Evolutionary conservation across 2,888 invertebrate species (phyloP).

Genomic region (Phengaris arion): DNA sequence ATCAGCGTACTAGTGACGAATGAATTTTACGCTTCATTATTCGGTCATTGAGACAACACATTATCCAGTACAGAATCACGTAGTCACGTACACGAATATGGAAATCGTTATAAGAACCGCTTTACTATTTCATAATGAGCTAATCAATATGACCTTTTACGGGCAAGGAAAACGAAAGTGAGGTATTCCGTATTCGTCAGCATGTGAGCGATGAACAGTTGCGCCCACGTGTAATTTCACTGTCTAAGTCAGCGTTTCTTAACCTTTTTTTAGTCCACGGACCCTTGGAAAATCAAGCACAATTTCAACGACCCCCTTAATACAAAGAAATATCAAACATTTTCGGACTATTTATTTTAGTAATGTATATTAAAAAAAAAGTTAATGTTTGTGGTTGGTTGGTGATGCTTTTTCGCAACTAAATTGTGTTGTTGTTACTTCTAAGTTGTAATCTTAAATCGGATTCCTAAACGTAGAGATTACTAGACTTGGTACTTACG

Average conservation of each 20-base stretch:
- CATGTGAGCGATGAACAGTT: not conserved
- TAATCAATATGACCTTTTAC: not conserved
- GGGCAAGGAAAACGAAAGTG: not conserved
- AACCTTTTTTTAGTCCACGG: too few species aligned
- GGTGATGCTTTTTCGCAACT: too few species aligned
- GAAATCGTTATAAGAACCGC: not conserved
- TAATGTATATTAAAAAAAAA: too few species aligned
- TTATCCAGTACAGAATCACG: not conserved
- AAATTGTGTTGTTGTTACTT: too few species aligned
- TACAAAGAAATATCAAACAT: too few species aligned
- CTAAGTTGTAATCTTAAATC: too few species aligned
- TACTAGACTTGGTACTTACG: not conserved
- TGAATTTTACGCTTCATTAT: not conserved
- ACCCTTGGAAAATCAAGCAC: too few species aligned
- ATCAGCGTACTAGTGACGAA: not conserved
- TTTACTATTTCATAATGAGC: not conserved
- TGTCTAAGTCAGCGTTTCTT: not conserved
- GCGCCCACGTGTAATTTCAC: not conserved
- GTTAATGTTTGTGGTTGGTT: too few species aligned
- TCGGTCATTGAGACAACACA: not conserved
- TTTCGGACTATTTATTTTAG: too few species aligned
- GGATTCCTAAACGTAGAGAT: too few species aligned
- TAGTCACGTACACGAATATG: not conserved
- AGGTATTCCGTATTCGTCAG: not conserved
- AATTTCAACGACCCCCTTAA: too few species aligned